Evolutionary conservation across 2,113 vertebrate genomes (phyloP), one percentile per base, ranked within the genome.

Genomic region (Promerops cafer): DNA sequence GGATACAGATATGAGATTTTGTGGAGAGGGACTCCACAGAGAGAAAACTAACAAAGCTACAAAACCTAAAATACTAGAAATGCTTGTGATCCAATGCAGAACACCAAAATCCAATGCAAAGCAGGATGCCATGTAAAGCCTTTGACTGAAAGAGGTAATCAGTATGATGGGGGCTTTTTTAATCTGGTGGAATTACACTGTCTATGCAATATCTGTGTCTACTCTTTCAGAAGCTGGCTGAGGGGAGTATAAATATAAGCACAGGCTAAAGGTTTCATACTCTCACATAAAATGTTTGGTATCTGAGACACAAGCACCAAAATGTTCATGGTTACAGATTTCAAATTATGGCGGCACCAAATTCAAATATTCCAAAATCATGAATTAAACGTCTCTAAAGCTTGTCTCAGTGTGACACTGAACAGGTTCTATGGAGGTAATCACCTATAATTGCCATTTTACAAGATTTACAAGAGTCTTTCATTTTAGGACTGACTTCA

Each of bases 361-460:
- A 54, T 85, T 66, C 47, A 93, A 78, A 76, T 83, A 61, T 91
- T 77, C 52, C 0, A 2, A 87, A 92, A 71, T 90, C 33, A 37
- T 56, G 28, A 90, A 63, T 56, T 71, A 91, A 17, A 13, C 19
- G 66, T 7, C 61, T 76, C 60, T 90, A 75, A 93, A 92, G 31
- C 60, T 71, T 83, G 13, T 75, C 87, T 93, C 90, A 77, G 68
- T 71, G 47, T 92, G 92, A 92, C n/a, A 49, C 30, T 18, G 56
- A 89, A 37, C 37, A 53, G 53, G 82, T 87, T 89, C 83, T 86
- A 13, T 80, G 60, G 68, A 86, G 64, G 31, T 87, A 87, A 83
- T 90, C 64, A 90, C 56, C 31, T 68, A 14, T 72, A 88, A 93
- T 84, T 95, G 76, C 37, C 70, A 81, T 92, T 90, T 92, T 89